Evolutionary conservation across 1,140 invertebrate genomes (phyloP).

Genomic region (Drosophila lacteicornis): DNA sequence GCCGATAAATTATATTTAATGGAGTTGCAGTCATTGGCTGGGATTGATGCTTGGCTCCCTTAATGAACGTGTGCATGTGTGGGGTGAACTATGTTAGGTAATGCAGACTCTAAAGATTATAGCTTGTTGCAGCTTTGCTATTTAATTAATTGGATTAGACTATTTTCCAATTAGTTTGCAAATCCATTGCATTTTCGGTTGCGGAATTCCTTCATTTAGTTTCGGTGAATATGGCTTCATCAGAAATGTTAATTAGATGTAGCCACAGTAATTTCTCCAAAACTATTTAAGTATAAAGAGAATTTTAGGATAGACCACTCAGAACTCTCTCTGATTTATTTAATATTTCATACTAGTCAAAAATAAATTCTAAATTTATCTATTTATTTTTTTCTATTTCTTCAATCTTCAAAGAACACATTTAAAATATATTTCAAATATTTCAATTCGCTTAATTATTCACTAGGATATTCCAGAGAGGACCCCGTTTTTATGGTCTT

Average conservation of each 20-base stretch:
- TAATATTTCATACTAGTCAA: background rate
- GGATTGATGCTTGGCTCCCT: conserved; percentile 5
- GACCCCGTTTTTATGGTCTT: background rate
- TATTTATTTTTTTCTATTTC: no score
- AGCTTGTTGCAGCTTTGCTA: background rate
- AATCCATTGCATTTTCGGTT: background rate
- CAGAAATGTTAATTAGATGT: no score
- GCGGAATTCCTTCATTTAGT: background rate
- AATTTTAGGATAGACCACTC: background rate
- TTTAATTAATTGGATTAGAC: conserved; percentile 8
- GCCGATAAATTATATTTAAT: conserved; percentile 59
- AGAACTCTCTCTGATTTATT: background rate
- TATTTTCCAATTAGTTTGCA: conserved; percentile 2
- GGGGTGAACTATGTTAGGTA: background rate
- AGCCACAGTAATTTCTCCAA: no score
- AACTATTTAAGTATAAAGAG: background rate
- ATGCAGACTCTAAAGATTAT: background rate
- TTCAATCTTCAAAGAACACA: no score
- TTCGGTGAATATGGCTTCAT: background rate
- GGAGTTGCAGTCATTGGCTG: conserved; percentile 28
- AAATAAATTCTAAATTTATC: no score
- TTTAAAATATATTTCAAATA: background rate
- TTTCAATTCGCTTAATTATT: background rate
- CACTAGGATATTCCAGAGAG: no score
- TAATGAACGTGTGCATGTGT: background rate